Base-by-base conservation (phyloP, 2,797 vertebrate genomes). In the Alca torda region DNA sequence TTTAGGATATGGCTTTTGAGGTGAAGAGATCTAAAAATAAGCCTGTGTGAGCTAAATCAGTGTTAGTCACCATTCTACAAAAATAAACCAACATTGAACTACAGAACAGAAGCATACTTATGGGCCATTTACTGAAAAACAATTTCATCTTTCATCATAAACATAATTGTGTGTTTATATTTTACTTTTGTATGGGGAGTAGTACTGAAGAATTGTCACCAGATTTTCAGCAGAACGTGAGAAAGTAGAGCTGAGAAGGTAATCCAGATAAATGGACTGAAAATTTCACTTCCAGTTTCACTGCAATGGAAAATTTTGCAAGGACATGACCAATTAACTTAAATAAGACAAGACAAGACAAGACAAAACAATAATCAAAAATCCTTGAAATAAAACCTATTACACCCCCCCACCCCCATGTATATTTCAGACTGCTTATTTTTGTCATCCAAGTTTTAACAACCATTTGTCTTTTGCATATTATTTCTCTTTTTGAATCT, bases 351-450 rank as follows among this genome's bases (percentile, higher is more conserved):
- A 72, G 65, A 26, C 9, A 84, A 72, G 57, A 25, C 9, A 45
- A 45, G 43, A 18, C 13, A 39, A 7, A 8, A 45, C 5, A n/a
- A 16, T 2, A 28, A 67, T 46, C 7, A 54, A 67, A 51, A 84
- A 45, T 7, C 3, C 8, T 72, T 88, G 37, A 50, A 70, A 54
- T 10, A 78, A 78, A 50, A 53, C 2, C 3, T 57, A 7, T 50
- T n/a, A 39, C 4, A 9, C 18, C 39, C 51, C 6, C 14, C 0
- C 0, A 43, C 9, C 4, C 9, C 39, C 3, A 7, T 1, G 6
- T 19, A 28, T 65, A 39, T 21, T 54, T 85, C 54, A 17, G 25
- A 18, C 21, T 57, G 11, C 7, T 48, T 57, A 35, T 15, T 93
- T 85, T 84, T 78, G 8, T 5, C 13, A 37, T 39, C 6, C 4